Evolutionary conservation across 2,888 invertebrate species (phyloP).

Genomic region (Brachypterus glaber): DNA sequence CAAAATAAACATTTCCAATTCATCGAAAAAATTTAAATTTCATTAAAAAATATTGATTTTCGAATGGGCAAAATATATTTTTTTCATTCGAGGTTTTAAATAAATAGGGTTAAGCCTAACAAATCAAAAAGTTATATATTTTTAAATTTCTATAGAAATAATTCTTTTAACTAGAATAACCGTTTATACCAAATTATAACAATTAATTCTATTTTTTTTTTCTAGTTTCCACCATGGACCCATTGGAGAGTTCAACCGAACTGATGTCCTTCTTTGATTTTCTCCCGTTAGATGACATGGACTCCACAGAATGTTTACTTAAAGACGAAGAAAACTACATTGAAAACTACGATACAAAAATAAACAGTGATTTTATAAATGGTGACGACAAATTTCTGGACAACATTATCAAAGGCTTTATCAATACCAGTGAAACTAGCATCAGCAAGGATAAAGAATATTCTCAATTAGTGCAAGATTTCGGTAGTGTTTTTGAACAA

Average conservation of each 20-base stretch:
- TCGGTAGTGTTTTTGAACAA: constrained; percentile 7
- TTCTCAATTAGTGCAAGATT: background rate
- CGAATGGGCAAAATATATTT: too few species aligned
- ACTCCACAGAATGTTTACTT: constrained; percentile 18
- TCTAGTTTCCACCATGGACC: too few species aligned
- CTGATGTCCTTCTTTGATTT: constrained; percentile 22
- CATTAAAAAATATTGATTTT: too few species aligned
- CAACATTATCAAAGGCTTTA: constrained; percentile 25
- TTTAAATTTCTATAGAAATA: too few species aligned
- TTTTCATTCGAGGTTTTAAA: too few species aligned
- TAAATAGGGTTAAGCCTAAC: too few species aligned
- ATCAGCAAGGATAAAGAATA: constrained; percentile 7
- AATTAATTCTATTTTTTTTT: too few species aligned
- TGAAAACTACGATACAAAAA: constrained; percentile 14
- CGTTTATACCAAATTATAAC: too few species aligned
- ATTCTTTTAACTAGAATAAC: too few species aligned
- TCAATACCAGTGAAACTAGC: constrained; percentile 19
- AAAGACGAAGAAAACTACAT: constrained; percentile 9
- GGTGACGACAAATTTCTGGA: constrained; percentile 28
- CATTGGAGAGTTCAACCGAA: constrained; percentile 13
- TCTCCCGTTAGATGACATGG: constrained; percentile 21
- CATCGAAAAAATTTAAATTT: too few species aligned
- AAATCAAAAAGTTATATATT: too few species aligned
- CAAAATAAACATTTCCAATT: too few species aligned
- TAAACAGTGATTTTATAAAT: constrained; percentile 13